Conservation (phyloP, 2,888 invertebrate species). For the Rosalia funebris region DNA sequence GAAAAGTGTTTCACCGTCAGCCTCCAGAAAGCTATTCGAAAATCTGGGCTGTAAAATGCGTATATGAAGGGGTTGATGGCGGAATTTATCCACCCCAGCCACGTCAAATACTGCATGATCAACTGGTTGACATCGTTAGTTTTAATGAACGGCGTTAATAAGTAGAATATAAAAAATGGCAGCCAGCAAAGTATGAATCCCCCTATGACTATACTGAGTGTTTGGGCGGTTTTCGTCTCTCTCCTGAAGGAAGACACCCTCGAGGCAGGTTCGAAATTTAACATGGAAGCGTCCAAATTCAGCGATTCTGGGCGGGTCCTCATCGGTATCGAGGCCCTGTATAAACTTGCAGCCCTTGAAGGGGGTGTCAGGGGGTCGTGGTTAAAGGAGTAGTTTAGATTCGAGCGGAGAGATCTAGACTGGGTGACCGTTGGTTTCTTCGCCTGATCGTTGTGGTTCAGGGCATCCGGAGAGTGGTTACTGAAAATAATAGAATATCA, state of each 20-base stretch:
- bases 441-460: conserved; percentile 46
- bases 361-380: conserved; percentile 54
- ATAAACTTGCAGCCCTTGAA: conserved; percentile 55
- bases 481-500: too few species aligned
- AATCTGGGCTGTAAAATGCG: conserved; percentile 89
- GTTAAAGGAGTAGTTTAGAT: conserved; percentile 57
- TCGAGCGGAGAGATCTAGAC: conserved; percentile 56
- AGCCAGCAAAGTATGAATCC: conserved; percentile 90
- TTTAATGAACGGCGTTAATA: conserved; percentile 82
- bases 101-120: conserved; percentile 81
- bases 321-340: conserved; percentile 47
- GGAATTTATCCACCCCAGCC: conserved; percentile 91
- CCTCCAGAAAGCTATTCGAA: conserved; percentile 87
- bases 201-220: conserved; percentile 86
- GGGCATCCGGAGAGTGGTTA: conserved; percentile 47
- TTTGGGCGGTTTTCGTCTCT: conserved; percentile 90
- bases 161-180: conserved; percentile 86
- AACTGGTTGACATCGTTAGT: conserved; percentile 67
- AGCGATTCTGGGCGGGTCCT: conserved; percentile 67
- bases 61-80: conserved; percentile 92
- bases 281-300: conserved; percentile 66
- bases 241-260: conserved; percentile 77
- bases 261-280: conserved; percentile 65
- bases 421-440: conserved; percentile 44
- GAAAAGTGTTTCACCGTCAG: conserved; percentile 78